These are phyloP conservation scores for Cataglyphis livida DNA, from an alignment of 2,888 invertebrate genomes.

Conservation along the genomic window DNA sequence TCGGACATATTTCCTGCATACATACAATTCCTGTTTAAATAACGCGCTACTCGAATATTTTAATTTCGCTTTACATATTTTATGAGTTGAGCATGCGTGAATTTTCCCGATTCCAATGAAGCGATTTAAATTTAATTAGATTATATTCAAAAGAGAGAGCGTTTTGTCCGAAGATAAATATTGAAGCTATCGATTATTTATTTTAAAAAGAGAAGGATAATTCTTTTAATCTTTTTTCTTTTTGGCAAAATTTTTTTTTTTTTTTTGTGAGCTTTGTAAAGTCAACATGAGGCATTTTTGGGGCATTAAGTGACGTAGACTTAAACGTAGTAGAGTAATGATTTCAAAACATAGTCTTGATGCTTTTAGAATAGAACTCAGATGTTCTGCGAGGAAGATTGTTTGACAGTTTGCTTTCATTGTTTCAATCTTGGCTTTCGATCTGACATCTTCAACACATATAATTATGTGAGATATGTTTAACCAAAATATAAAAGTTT, in stretches of 20 bases:
- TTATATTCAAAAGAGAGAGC: background rate
- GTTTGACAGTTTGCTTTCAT: constrained; percentile 19
- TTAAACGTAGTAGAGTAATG: background rate
- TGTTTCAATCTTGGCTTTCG: background rate
- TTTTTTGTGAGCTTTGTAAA: background rate
- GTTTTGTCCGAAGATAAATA: background rate
- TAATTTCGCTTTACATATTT: background rate
- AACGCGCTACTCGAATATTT: background rate
- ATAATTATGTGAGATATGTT: background rate
- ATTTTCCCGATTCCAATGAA: background rate
- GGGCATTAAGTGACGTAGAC: background rate
- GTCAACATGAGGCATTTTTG: background rate
- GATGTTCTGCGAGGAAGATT: background rate
- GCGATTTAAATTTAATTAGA: background rate
- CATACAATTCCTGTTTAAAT: constrained; percentile 16
- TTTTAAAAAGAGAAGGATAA: background rate
- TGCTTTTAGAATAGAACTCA: background rate
- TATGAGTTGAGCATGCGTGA: constrained; percentile 2
- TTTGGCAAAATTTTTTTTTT: background rate
- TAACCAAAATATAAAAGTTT: constrained; percentile 12
- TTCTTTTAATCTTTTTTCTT: background rate
- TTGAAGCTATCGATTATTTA: background rate
- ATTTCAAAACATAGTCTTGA: background rate
- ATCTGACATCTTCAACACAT: background rate
- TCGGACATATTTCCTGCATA: constrained; percentile 5